These are phyloP conservation scores for Holothuria leucospilota DNA, from an alignment of 53 echinoderm and acorn worm species.

Conservation along the genomic window DNA sequence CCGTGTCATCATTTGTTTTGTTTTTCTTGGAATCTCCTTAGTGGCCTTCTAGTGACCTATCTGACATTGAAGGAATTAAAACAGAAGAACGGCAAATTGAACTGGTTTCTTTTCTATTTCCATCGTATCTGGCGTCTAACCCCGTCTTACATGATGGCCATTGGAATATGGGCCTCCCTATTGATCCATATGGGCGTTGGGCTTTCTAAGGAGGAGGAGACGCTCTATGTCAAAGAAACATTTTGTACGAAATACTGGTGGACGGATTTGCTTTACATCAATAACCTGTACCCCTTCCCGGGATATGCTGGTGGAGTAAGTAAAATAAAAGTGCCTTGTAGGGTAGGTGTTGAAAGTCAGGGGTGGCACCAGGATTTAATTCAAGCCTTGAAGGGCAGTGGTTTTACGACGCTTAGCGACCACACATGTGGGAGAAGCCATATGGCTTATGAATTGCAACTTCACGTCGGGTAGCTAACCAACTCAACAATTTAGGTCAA, in stretches of 20 bases:
- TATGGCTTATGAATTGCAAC: too few relatives aligned
- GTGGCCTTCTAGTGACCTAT: slow-evolving; percentile 69
- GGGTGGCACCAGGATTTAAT: too few relatives aligned
- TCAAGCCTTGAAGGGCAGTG: too few relatives aligned
- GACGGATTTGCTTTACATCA: slow-evolving; percentile 65
- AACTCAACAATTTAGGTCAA: too few relatives aligned
- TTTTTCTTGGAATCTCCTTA: too few relatives aligned
- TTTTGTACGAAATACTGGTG: slow-evolving; percentile 58
- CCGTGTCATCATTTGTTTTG: too few relatives aligned
- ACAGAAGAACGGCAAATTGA: slow-evolving; percentile 32
- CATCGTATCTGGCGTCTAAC: slow-evolving; percentile 79
- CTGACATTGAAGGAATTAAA: slow-evolving; percentile 61
- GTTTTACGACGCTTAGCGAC: too few relatives aligned
- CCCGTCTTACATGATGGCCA: slow-evolving; percentile 56
- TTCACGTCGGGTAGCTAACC: too few relatives aligned
- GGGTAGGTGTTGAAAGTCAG: too few relatives aligned
- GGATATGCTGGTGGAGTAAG: background rate
- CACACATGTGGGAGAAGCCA: too few relatives aligned
- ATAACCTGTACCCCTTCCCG: slow-evolving; percentile 68
- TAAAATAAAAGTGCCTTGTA: background rate
- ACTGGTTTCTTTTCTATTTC: slow-evolving; percentile 74
- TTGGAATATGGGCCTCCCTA: slow-evolving; percentile 55
- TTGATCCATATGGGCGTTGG: slow-evolving; percentile 49
- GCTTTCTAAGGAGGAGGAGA: background rate
- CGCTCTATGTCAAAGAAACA: background rate